Percentiles rank a stretch among this genome's conserved stretches.
phyloP scores from a whole-genome alignment of 64 coral and sea anemone species.

The Stichodactyla mertensii region DNA sequence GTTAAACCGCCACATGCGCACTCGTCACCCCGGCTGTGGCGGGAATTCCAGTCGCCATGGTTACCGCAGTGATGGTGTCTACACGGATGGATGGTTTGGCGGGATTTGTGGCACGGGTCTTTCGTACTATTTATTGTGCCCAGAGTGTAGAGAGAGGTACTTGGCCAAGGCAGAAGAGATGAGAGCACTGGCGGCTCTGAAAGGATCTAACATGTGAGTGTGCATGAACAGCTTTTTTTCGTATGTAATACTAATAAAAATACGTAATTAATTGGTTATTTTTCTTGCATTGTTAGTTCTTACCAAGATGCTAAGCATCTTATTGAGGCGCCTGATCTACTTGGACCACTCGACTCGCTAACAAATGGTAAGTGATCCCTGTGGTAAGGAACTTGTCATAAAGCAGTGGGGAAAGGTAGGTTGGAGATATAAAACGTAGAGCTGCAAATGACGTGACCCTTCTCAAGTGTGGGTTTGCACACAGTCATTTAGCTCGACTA shows the following conservation, averaged over 20 bases:
- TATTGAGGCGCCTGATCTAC: constrained; percentile 72
- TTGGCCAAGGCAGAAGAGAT: constrained; percentile 73
- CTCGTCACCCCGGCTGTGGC: constrained; percentile 78
- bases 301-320: constrained; percentile 66
- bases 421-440: too few relatives aligned
- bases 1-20: constrained; percentile 78
- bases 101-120: constrained; percentile 80
- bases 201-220: constrained; percentile 73
- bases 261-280: background rate
- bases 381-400: background rate
- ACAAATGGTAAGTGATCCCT: constrained; percentile 27
- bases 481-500: too few relatives aligned
- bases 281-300: background rate
- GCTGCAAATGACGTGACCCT: too few relatives aligned
- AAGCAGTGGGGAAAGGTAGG: too few relatives aligned
- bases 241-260: background rate
- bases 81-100: constrained; percentile 88
- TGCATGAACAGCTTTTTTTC: background rate
- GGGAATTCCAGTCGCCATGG: constrained; percentile 88
- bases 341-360: constrained; percentile 65
- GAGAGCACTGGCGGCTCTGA: constrained; percentile 66
- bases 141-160: constrained; percentile 64
- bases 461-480: too few relatives aligned
- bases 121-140: constrained; percentile 80
- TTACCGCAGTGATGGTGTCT: constrained; percentile 82